Evolutionary conservation across 1,140 invertebrate genomes (phyloP), one percentile per base, ranked within the genome.

Genomic region (Zaprionus lachaisei): DNA sequence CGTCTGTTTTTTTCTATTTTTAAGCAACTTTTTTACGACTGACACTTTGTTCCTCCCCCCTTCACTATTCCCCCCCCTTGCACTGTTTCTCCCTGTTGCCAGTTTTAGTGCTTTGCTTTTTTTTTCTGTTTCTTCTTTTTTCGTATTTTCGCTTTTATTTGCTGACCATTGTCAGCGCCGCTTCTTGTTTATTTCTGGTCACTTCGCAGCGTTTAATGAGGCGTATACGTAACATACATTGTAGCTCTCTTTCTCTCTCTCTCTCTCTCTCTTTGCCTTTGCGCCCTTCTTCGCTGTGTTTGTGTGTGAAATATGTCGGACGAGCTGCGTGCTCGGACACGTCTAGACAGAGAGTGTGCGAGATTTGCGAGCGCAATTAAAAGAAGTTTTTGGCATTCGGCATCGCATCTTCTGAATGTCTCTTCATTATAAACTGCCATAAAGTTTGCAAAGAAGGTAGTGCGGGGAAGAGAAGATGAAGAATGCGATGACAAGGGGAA

Each of bases 21-120:
- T 69, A 83, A 87, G 83, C 66, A 72, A 79, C 57, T 54, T 65
- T 87, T 85, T 86, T 80, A 86, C 77, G 83, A 65, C 72, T 74
- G 64, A 51, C 78, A 55, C 74, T 77, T 73, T 67, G 24, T 73
- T 66, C 31, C 24, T 4, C 3, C 11, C 5, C 15, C 38, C 15
- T 2, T 7, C n/a, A 0, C 41, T 0, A n/a, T 31, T 2, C 28
- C 6, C 7, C 28, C 28, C 26, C 2, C 65, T 31, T 17, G 28
- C 28, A 31, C 31, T 9, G 9, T 34, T 70, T 72, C 9, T 24
- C 11, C 24, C 56, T 24, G 24, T 31, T 20, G 28, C 58, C 58
- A 34, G 26, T 63, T 38, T 54, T 57, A 31, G 22, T 26, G 11
- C 72, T 38, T 44, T n/a, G 26, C 51, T 57, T 51, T 24, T 62